Conservation (phyloP, 2,113 vertebrate genomes). For the Petroica traversi region DNA sequence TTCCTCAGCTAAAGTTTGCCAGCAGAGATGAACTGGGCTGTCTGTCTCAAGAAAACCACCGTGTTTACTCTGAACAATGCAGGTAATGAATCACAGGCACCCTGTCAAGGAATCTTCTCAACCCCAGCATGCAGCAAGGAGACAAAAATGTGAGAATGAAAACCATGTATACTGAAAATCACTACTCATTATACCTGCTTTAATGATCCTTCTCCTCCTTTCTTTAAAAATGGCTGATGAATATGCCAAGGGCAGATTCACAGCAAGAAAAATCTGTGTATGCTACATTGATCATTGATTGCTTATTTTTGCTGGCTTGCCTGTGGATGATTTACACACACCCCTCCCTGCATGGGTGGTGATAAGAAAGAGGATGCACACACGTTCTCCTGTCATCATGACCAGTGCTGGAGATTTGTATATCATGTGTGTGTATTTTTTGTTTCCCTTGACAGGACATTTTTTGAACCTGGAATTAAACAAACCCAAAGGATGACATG, state of each 20-base stretch:
- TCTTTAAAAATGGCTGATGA: not conserved
- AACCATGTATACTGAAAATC: not conserved
- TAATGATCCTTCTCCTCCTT: not conserved
- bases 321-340: not conserved
- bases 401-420: not conserved
- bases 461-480: not conserved
- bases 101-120: not conserved
- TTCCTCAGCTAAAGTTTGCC: not conserved
- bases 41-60: not conserved
- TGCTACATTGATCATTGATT: not conserved
- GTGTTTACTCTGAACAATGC: not conserved
- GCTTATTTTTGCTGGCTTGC: not conserved
- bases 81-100: not conserved
- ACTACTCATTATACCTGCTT: not conserved
- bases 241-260: not conserved
- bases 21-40: not conserved
- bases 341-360: not conserved
- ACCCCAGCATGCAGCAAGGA: not conserved
- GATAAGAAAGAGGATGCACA: not conserved
- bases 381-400: fast-evolving
- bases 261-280: not conserved
- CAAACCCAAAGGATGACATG: not conserved
- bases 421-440: not conserved
- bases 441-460: not conserved
- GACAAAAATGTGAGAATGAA: not conserved